Base-by-base conservation (phyloP, 2,888 invertebrate genomes). In the Ochropleura leucogaster region DNA sequence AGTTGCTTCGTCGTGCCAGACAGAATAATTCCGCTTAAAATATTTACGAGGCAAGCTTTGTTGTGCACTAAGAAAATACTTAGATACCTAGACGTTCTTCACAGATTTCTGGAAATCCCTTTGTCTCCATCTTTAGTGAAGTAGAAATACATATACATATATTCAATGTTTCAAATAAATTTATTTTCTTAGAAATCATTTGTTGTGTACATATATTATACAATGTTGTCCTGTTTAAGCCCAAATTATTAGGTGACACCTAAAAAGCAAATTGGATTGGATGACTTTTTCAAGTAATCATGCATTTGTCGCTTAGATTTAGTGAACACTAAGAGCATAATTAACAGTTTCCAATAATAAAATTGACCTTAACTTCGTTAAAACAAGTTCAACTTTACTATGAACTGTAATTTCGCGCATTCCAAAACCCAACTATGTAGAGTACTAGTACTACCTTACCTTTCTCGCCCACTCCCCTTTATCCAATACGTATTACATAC, bases 11-110 rank as follows among this genome's bases (percentile, higher is more conserved):
- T 77, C 46, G 70, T 68, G 47, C 72, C 66, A 69, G 80, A 84
- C 83, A 85, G 80, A 85, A 85, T 84, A 83, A 85, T 80, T 74
- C 76, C 66, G 10, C 66, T 83, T 85, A 73, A 84, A 85, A 83
- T 79, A 84, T 84, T 85, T 84, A 84, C 86, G 84, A 84, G 65
- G 66, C 70, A 51, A 77, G 62, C 76, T 77, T 63, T 63, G 72
- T 76, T 80, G 83, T 80, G 53, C 65, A 68, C 72, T 68, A 66
- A 72, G 62, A 40, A 57, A 30, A 57, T 59, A 69, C 40, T 62
- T 68, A 60, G 64, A 14, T 72, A 44, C 60, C 60, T 62, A 64
- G 30, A 1, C 55, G 57, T 79, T 69, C 57, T 77, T 74, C 42
- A 20, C 16, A 68, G 69, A 85, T 55, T 83, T 72, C 44, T 64